A percentile compares a stretch with the other conserved stretches of the same genome.
Conservation (phyloP, 2,797 vertebrate species). For the Hippoglossus hippoglossus region DNA sequence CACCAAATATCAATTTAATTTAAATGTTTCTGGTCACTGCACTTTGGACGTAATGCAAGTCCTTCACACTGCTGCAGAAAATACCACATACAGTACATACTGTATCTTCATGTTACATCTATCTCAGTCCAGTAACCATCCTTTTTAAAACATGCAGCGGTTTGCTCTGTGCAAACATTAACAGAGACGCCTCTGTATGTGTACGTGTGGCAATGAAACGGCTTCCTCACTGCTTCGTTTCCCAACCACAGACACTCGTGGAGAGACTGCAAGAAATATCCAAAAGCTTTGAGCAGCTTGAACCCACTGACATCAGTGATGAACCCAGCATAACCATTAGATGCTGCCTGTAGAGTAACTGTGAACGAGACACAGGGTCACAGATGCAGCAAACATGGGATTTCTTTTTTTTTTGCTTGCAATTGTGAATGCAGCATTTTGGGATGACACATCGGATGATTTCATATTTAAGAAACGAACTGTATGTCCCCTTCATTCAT, state of each 20-base stretch:
- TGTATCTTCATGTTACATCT: neutral
- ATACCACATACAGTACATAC: neutral
- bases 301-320: neutral
- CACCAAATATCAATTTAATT: too few species aligned
- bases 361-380: conserved; percentile 2
- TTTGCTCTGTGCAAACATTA: conserved; percentile 27
- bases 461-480: neutral
- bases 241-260: conserved; percentile 15
- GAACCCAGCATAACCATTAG: neutral
- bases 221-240: conserved; percentile 24
- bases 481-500: neutral
- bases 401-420: neutral
- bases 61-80: neutral
- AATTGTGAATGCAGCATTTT: neutral
- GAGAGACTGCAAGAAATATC: conserved; percentile 19
- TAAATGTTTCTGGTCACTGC: too few species aligned
- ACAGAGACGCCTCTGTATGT: conserved; percentile 1
- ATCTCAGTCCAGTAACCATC: neutral
- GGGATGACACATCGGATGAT: neutral
- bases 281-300: conserved; percentile 10
- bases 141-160: conserved; percentile 7
- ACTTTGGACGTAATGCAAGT: too few species aligned
- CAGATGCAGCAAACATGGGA: neutral
- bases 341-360: conserved; percentile 4
- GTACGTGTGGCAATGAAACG: conserved; percentile 4